A percentile compares a stretch with the other conserved stretches of the same genome.
Evolutionary conservation across 2,113 vertebrate genomes (phyloP).

Genomic region (Heterotis niloticus): DNA sequence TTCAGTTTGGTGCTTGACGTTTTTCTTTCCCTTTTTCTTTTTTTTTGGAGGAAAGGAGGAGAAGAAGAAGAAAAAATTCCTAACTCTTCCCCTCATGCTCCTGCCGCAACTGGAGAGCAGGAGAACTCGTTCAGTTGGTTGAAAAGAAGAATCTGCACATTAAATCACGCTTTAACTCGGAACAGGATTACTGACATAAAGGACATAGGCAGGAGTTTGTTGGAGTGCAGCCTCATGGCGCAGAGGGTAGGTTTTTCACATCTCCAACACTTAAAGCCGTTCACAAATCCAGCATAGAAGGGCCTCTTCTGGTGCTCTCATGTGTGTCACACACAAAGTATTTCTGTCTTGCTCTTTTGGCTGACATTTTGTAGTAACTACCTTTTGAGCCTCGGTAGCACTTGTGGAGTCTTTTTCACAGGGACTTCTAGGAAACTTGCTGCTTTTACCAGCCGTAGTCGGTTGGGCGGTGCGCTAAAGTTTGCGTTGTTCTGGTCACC

Average conservation of each 20-base stretch:
- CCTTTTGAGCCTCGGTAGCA: no score
- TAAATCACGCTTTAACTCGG: constrained; percentile 87
- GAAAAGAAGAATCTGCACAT: constrained; percentile 74
- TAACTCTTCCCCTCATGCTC: constrained; percentile 63
- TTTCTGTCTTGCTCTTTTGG: no score
- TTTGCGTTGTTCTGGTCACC: no score
- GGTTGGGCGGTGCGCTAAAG: no score
- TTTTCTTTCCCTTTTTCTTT: constrained; percentile 65
- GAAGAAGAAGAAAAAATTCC: constrained; percentile 75
- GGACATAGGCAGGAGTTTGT: constrained; percentile 94
- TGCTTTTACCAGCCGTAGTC: no score
- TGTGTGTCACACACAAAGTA: no score
- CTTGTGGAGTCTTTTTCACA: no score
- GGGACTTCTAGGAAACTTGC: no score
- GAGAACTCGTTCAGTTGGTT: constrained; percentile 82
- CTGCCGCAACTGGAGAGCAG: constrained; percentile 79
- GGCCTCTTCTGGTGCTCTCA: constrained; percentile 54
- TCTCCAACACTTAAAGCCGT: constrained; percentile 84
- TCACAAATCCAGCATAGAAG: constrained; percentile 80
- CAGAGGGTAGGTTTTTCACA: constrained; percentile 98
- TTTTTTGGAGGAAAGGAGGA: constrained; percentile 47
- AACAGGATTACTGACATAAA: constrained; percentile 97
- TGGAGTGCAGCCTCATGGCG: constrained; percentile 99
- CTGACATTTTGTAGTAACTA: no score
- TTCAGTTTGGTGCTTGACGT: constrained; percentile 74